Evolutionary conservation across 2,797 vertebrate genomes (phyloP), one percentile per base, ranked within the genome.

Genomic region (Sebastes matsubarae): DNA sequence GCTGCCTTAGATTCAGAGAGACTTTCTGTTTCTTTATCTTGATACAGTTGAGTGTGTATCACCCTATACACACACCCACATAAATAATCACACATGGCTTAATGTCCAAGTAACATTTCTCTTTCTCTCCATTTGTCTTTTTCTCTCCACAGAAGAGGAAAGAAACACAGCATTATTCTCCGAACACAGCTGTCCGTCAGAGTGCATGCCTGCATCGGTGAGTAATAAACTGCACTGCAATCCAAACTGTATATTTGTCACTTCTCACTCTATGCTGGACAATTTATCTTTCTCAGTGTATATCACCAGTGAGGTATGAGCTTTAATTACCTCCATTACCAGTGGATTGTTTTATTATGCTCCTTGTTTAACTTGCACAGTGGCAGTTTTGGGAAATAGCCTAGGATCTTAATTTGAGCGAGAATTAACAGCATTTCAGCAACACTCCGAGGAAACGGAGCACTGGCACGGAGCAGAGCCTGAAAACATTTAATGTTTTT

Each of bases 121-220:
- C 50, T 71, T 75, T 83, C 24, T 78, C 36, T 81, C 30, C 6
- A 5, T 83, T 80, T 87, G 13, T 84, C 63, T 81, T 60, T 60
- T 46, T 85, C 57, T 84, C 58, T 87, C 85, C 38, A 68, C 83
- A 98, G 98, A 91, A 95, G 97, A 72, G 97, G 97, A 69, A 98
- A 96, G 95, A 98, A 98, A 83, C 97, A 98, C 94, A 96, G 97
- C 84, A 95, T 99, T 84, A 96, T 99, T 92, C 93, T 99, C 18
- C 96, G 98, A 86, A 99, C 98, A 3, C 97, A 99, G 91, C 96
- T 99, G n/a, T 99, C 98, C 0, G 97, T 99, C 89, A 95, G 98
- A 95, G 98, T 99, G 81, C 98, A 99, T 9, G 97, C 97, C 92
- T 99, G 98, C 91, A 99, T 99, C 2, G 98, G 98, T 99, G 94